Evolutionary conservation across 2,888 invertebrate genomes (phyloP), one percentile per base, ranked within the genome.

Genomic region (Monoplex corrugatus): DNA sequence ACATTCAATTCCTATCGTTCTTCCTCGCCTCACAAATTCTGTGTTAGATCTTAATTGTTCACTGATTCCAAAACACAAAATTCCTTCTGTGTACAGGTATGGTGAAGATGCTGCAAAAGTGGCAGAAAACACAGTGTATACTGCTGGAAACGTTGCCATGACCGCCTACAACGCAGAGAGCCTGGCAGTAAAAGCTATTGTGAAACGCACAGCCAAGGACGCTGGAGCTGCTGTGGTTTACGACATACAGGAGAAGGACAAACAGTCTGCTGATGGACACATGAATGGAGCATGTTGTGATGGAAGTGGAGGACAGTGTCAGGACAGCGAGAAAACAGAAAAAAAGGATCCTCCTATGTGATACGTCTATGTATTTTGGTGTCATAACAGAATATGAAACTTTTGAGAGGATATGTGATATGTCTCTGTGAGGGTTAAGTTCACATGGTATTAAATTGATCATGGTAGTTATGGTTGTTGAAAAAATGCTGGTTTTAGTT

Each of bases 61-160:
- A 87, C 40, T 87, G 88, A 57, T 50, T n/a, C 35, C 88, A 13
- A n/a, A n/a, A n/a, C n/a, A n/a, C n/a, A n/a, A n/a, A n/a, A n/a
- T n/a, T 13, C 50, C 8, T 50, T 13, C 50, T 8, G 8, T n/a
- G 23, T 2, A 40, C 92, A 98, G 98, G 94, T 98, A 98, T 96
- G 98, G 98, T 0, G 95, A 96, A 23, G 97, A 97, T 35, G 97
- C 97, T 44, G 97, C 97, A 0, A 96, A 96, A 90, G 96, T 97
- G 5, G 97, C 98, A 0, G 97, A 97, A 82, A 97, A 97, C 93
- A 97, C 97, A 0, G 96, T 98, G 84, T 97, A 97, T 93, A 97
- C 98, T 0, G 97, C 97, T 8, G 98, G 98, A 16, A 98, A 98
- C 96, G 97, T 97, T 0, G 97, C 97, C 63, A 96, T 97, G 93